Conservation (phyloP, 2,888 invertebrate species). For the Hirudinaria manillensis region DNA sequence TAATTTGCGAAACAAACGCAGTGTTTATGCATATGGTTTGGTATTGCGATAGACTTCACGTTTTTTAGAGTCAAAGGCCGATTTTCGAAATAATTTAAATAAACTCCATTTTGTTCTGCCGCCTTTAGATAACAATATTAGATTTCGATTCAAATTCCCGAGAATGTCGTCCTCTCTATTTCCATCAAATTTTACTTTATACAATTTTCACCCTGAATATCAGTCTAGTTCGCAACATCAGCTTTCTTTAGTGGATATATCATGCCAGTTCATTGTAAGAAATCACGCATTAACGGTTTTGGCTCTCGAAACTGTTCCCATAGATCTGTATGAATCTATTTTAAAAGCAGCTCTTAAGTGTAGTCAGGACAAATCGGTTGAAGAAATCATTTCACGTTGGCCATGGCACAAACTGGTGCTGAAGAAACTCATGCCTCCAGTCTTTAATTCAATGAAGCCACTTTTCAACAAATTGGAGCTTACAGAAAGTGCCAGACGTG, state of each 20-base stretch:
- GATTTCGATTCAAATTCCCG: too few relatives aligned
- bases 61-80: too few relatives aligned
- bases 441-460: slow-evolving; percentile 43
- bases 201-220: slow-evolving; percentile 20
- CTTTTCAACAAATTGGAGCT: slow-evolving; percentile 44
- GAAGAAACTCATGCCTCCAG: slow-evolving; percentile 44
- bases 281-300: slow-evolving; percentile 44
- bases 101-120: too few relatives aligned
- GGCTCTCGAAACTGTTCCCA: slow-evolving; percentile 41
- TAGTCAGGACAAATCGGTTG: slow-evolving; percentile 46
- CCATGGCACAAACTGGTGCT: slow-evolving; percentile 44
- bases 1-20: too few relatives aligned
- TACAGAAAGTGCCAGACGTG: slow-evolving; percentile 43
- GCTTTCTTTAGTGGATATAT: slow-evolving; percentile 43
- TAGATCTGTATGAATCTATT: slow-evolving; percentile 43
- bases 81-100: too few relatives aligned
- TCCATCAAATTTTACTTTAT: slow-evolving; percentile 27
- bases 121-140: too few relatives aligned
- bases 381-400: slow-evolving; percentile 47
- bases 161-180: slow-evolving; percentile 18
- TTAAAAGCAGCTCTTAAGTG: slow-evolving; percentile 46
- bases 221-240: slow-evolving; percentile 26
- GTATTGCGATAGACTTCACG: too few relatives aligned
- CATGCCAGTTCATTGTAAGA: slow-evolving; percentile 44
- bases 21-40: too few relatives aligned